Evolutionary conservation across 2,888 invertebrate species (phyloP).

Genomic region (Flexamia atlantica): DNA sequence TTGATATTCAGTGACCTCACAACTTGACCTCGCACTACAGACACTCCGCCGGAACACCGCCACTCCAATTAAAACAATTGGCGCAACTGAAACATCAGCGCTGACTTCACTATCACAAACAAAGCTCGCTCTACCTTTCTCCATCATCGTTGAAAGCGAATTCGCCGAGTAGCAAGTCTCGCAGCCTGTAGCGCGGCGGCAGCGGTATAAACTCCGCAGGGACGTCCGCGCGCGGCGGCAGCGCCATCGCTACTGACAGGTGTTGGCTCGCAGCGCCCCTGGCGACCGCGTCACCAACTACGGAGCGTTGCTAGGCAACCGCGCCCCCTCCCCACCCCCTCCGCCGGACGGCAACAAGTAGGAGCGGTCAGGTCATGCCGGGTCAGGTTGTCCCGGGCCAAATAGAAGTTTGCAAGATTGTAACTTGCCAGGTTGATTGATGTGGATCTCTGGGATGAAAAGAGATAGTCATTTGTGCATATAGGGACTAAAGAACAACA

Average conservation of each 20-base stretch:
- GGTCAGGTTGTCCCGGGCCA: too few species aligned
- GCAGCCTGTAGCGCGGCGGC: constrained; percentile 81
- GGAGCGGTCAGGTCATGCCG: background rate
- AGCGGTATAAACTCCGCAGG: constrained; percentile 66
- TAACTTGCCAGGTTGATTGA: too few species aligned
- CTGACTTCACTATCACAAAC: background rate
- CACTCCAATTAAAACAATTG: constrained; percentile 1
- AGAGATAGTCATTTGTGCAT: too few species aligned
- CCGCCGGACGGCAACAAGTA: background rate
- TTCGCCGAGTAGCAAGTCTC: constrained; percentile 87
- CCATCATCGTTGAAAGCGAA: constrained; percentile 87
- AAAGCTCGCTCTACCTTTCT: constrained; percentile 80
- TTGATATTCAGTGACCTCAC: background rate
- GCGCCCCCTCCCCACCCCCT: background rate
- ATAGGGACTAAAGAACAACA: too few species aligned
- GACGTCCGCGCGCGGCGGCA: constrained; percentile 66
- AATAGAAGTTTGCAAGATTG: too few species aligned
- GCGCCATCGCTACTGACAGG: constrained; percentile 73
- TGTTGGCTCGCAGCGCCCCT: constrained; percentile 26
- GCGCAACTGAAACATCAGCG: background rate
- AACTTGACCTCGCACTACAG: background rate
- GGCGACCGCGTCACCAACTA: constrained; percentile 22
- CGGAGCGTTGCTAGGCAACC: constrained; percentile 29
- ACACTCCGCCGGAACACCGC: background rate
- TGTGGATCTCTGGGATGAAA: too few species aligned